phyloP scores from a whole-genome alignment of 2,797 vertebrate genomes.

The Carcharodon carcharias region DNA sequence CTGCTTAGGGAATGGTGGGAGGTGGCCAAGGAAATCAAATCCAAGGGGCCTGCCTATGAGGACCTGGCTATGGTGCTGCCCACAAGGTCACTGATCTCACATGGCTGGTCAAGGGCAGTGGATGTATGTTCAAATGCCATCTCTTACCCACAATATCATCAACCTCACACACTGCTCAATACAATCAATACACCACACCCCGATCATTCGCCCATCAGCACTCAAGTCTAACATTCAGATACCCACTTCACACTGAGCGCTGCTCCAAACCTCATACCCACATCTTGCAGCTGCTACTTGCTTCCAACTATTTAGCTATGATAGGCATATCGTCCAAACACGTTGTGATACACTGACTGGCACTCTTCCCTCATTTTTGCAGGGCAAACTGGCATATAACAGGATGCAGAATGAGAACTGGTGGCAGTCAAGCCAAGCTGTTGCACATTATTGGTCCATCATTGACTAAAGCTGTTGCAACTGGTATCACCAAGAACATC shows the following conservation, averaged over 20 bases:
- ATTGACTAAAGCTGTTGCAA: no score
- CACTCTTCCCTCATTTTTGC: neutral
- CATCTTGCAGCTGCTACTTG: neutral
- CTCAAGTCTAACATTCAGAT: neutral
- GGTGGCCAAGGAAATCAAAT: neutral
- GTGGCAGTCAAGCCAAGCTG: no score
- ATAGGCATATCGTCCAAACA: neutral
- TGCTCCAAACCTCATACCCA: neutral
- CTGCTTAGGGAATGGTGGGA: neutral
- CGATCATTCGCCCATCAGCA: neutral
- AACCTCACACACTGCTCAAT: neutral
- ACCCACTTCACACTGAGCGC: neutral
- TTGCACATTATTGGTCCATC: no score
- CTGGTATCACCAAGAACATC: no score
- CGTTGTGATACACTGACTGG: neutral
- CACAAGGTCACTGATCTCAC: no score
- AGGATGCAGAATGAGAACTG: neutral
- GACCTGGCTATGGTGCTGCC: neutral
- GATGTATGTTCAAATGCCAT: neutral
- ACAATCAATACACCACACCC: neutral
- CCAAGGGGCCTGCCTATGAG: neutral
- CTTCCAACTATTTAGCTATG: neutral
- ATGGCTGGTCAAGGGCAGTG: no score
- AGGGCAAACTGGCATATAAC: neutral
- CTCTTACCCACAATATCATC: neutral